Base-by-base conservation (phyloP, 2,888 invertebrate genomes). In the Agrochola circellaris region DNA sequence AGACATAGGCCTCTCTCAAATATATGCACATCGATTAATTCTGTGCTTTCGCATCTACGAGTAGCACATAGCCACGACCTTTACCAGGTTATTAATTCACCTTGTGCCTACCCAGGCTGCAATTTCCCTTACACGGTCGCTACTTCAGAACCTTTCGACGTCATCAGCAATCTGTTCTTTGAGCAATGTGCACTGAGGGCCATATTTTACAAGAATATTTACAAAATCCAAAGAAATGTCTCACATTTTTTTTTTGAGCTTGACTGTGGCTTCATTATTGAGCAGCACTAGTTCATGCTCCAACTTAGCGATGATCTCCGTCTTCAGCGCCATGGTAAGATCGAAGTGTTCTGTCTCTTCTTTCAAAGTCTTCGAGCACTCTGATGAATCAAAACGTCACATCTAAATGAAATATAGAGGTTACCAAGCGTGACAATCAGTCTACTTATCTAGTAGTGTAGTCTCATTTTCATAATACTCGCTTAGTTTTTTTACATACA, bases 181-280 rank as follows among this genome's bases (percentile, higher is more conserved):
- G 17, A 54, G 42, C 17, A 48, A 54, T 11, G 6, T 45, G 15
- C 30, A 23, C 30, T 23, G 6, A 67, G 74, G 2, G 15, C 7
- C 17, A 20, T 8, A 58, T 20, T 34, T 48, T 26, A 58, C n/a
- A 71, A 20, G 5, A 38, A 48, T 34, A 74, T 45, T n/a, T 34
- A 7, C 30, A 15, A 51, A 51, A 51, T 20, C 13, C 20, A 26
- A 34, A 13, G 4, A 20, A 66, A 17, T 34, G 17, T 62, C 92
- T 91, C 80, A 95, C 95, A 96, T 94, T 91, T 96, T 94, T 84
- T 95, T 96, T 68, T 89, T 91, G 15, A 93, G 84, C 64, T 88
- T 91, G 26, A 90, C 62, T 17, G 90, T 87, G 34, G 91, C 91
- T 1, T 92, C 93, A 48, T 79, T 75, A 30, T 87, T 88, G 2